Conservation (phyloP, 2,888 invertebrate genomes). For the Chrysopilus asiliformis region DNA sequence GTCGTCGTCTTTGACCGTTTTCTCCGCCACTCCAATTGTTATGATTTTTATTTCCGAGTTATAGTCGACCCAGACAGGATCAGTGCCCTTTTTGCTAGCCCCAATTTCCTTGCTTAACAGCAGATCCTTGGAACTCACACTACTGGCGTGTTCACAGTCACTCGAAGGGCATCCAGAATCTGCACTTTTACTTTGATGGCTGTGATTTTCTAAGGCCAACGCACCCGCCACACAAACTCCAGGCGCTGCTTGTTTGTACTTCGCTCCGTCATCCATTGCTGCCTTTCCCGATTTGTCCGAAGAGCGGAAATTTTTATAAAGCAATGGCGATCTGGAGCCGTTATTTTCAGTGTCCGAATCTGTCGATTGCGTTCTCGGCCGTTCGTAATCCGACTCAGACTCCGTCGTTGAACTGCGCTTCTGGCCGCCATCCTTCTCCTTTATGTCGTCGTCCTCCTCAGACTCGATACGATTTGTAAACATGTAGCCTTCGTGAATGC, state of each 20-base stretch:
- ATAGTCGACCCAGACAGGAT: conserved; percentile 9
- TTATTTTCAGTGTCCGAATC: conserved; percentile 55
- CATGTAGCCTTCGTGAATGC: conserved; percentile 24
- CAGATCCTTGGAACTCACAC: conserved; percentile 58
- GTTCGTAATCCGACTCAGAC: conserved; percentile 20
- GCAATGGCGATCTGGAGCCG: conserved; percentile 54
- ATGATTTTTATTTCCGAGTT: not conserved
- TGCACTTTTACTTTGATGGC: conserved; percentile 27
- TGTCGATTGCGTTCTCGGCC: conserved; percentile 34
- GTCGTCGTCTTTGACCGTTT: conserved; percentile 17
- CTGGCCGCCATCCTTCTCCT: conserved; percentile 29
- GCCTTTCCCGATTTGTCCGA: not conserved
- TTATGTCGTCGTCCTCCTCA: conserved; percentile 48
- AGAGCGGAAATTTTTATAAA: conserved; percentile 34
- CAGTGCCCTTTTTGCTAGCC: conserved; percentile 30
- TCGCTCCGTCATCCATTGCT: not conserved
- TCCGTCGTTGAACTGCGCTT: conserved; percentile 17
- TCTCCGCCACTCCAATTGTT: conserved; percentile 12
- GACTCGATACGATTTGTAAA: conserved; percentile 10
- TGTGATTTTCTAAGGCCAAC: conserved; percentile 9
- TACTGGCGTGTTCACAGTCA: conserved; percentile 47
- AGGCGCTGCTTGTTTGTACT: not conserved
- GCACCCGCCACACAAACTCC: conserved; percentile 17
- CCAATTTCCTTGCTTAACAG: conserved; percentile 38
- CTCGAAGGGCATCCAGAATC: conserved; percentile 38